Percentiles rank a stretch among this genome's conserved stretches.
phyloP scores from a whole-genome alignment of 1,140 invertebrate genomes.

The Hycleus cichorii region DNA sequence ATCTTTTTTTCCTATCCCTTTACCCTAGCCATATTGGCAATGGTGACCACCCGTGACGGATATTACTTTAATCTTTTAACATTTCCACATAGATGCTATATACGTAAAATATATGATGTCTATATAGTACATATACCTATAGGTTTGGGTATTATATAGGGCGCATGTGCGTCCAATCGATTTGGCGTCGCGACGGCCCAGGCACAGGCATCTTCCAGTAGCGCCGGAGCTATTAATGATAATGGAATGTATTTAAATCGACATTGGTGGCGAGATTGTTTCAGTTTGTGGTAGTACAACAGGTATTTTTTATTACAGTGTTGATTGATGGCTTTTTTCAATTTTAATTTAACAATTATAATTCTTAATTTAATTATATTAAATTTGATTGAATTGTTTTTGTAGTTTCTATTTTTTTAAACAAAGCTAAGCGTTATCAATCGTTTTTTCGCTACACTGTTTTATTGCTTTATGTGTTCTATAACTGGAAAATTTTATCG shows the following conservation, averaged over 20 bases:
- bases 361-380: background rate
- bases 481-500: too few species aligned
- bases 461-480: too few species aligned
- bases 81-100: too few species aligned
- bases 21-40: background rate
- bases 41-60: constrained; percentile 5
- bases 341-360: background rate
- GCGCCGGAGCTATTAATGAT: constrained; percentile 18
- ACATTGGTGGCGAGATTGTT: constrained; percentile 9
- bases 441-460: too few species aligned
- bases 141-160: constrained; percentile 14
- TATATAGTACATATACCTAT: background rate
- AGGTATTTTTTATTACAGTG: constrained; percentile 21
- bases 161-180: constrained; percentile 31
- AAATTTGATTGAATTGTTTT: background rate
- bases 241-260: too few species aligned
- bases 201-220: constrained; percentile 27
- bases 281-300: constrained; percentile 19
- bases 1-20: too few species aligned
- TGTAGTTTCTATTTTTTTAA: too few species aligned
- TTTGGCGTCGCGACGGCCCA: constrained; percentile 31
- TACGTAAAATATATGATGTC: background rate
- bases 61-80: constrained; percentile 17
- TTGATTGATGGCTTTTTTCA: background rate
- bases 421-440: too few species aligned